Evolutionary conservation across 1,140 invertebrate genomes (phyloP).

Genomic region (Pseudomyrmex sp.): DNA sequence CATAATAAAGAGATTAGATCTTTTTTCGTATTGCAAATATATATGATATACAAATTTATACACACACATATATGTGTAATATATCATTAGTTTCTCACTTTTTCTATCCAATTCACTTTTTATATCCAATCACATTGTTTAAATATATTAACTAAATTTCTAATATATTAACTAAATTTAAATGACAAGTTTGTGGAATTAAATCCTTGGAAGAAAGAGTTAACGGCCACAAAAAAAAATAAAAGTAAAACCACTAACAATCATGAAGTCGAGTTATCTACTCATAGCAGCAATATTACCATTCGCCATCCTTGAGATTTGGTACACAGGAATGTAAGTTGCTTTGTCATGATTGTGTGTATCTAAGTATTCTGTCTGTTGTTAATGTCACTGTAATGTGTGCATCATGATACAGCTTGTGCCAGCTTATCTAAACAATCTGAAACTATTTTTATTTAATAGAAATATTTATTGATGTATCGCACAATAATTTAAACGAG

Average conservation of each 20-base stretch:
- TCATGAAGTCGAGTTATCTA: conserved; percentile 78
- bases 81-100: not conserved
- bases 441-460: conserved; percentile 12
- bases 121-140: not conserved
- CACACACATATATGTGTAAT: conserved; percentile 3
- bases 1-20: too few species aligned
- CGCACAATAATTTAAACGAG: too few species aligned
- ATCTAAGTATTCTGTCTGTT: conserved; percentile 20
- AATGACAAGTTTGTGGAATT: conserved; percentile 40
- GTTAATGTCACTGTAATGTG: conserved; percentile 14
- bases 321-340: conserved; percentile 83
- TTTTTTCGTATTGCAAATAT: too few species aligned
- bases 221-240: conserved; percentile 47
- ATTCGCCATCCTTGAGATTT: conserved; percentile 80
- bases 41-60: not conserved
- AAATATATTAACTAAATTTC: not conserved
- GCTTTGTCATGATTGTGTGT: conserved; percentile 48
- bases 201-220: conserved; percentile 47
- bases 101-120: not conserved
- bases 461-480: conserved; percentile 4
- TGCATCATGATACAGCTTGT: conserved; percentile 24
- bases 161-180: conserved; percentile 40
- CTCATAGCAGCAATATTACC: conserved; percentile 79
- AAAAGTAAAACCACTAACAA: conserved; percentile 77
- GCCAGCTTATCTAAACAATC: conserved; percentile 32